Evolutionary conservation across 2,888 invertebrate species (phyloP), one percentile per base, ranked within the genome.

Genomic region (Callyntrura sp.): DNA sequence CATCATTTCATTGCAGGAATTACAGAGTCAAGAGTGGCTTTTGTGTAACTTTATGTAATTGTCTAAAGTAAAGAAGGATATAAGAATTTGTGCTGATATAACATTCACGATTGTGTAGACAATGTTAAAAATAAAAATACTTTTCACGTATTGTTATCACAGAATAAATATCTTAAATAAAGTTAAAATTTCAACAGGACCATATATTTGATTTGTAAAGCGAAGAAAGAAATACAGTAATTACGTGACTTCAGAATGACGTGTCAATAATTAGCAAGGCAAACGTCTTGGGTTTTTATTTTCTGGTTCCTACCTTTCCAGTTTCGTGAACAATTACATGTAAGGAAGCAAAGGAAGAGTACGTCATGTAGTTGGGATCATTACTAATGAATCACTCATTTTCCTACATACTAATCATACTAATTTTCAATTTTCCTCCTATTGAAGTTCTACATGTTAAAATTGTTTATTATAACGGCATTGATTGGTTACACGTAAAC

Each of bases 41-140:
- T 76, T 76, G 73, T 76, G 73, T 51, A 76, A 76, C 73, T 51
- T 48, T 25, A 25, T 51, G 23, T 11, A 25, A 14, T 6, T 23
- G 35, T 65, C 5, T 23, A 45, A 73, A 73, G 14, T 14, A 76
- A 51, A n/a, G 51, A 76, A 51, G 2, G 28, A 2, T 28, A 45
- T 14, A 35, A 43, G 8, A 14, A 20, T 48, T 14, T 76, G 23
- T 4, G 20, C 48, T 45, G 70, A 45, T 51, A 76, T 65, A 28
- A 62, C 8, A 3, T 14, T 57, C 5, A n/a, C 57, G 17, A 35
- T 43, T 17, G 35, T 11, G 62, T 62, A 62, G 9, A 12, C 14
- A n/a, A 76, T n/a, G 23, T 11, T 73, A 17, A 35, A n/a, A 6
- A 76, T 76, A 51, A 76, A 70, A 76, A 76, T 76, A 76, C 73